phyloP scores from a whole-genome alignment of 2,888 invertebrate genomes.

The Agriopis marginaria region DNA sequence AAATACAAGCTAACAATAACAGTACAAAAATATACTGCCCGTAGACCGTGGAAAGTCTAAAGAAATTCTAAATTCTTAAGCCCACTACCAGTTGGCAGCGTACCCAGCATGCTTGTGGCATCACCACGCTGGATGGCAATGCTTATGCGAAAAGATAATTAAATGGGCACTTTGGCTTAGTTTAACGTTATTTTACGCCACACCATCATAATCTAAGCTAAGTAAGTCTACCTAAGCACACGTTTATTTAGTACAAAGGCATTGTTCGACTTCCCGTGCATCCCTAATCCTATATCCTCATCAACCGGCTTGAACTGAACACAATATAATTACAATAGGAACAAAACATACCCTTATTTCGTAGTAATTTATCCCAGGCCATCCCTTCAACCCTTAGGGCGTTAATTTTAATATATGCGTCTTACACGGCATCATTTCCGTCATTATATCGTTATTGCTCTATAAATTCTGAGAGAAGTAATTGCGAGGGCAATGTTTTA shows the following conservation, averaged over 20 bases:
- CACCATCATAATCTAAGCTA: background rate
- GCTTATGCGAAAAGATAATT: background rate
- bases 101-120: no score
- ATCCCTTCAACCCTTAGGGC: constrained; percentile 58
- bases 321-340: constrained; percentile 63
- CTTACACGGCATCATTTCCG: constrained; percentile 60
- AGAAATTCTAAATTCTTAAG: no score
- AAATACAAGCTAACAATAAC: no score
- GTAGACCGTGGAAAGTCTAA: no score
- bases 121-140: no score
- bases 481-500: constrained; percentile 43
- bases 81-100: no score
- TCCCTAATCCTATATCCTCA: constrained; percentile 52
- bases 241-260: constrained; percentile 30
- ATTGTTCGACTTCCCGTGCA: constrained; percentile 46
- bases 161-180: background rate
- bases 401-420: constrained; percentile 68
- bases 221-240: constrained; percentile 12
- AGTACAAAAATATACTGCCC: no score
- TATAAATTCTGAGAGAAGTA: constrained; percentile 63
- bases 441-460: constrained; percentile 68
- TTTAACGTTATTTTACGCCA: background rate
- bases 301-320: constrained; percentile 53
- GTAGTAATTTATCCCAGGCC: constrained; percentile 59
- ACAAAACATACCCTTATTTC: constrained; percentile 56